Base-by-base conservation (phyloP, 2,797 vertebrate genomes). In the Hoplostethus mediterraneus region DNA sequence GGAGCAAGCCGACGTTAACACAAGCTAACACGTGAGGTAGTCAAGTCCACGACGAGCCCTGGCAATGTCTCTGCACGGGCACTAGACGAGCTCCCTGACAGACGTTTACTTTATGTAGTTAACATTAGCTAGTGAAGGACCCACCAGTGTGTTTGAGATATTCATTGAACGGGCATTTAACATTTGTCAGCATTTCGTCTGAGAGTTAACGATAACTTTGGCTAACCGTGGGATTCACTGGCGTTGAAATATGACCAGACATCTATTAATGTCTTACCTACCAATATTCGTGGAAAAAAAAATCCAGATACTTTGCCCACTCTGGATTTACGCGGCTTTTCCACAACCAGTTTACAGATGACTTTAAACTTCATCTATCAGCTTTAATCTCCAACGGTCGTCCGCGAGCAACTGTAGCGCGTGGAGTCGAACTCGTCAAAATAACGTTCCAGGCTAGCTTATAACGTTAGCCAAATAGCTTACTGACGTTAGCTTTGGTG, bases 391-490 rank as follows among this genome's bases (percentile, higher is more conserved):
- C 66, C 49, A 1, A 31, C 51, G 42, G 42, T 76, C 4, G 58
- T 21, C 60, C 71, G 66, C 30, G 53, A 71, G 67, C 61, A 56
- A 61, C 55, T 16, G 71, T 40, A 4, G 54, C 67, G 78, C 48
- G 79, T 59, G 25, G 56, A 52, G 40, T 55, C 28, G 47, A 69
- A 31, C 72, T 59, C 66, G 80, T 57, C 75, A 64, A 69, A 78
- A 84, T 67, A 55, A 63, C 59, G 70, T 68, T 75, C 38, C 48
- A 38, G 61, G 81, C 73, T 84, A 83, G 59, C 82, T 67, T 67
- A n/a, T 52, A 53, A 17, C 30, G 83, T 80, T 92, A 92, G 92
- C 91, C 79, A 36, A 79, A 78, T 90, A 92, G 91, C 91, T 72
- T 63, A 44, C 70, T 44, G 57, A 57, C 72, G 74, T 81, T 90